Conservation (phyloP, 2,888 invertebrate genomes). For the Busseola fusca region DNA sequence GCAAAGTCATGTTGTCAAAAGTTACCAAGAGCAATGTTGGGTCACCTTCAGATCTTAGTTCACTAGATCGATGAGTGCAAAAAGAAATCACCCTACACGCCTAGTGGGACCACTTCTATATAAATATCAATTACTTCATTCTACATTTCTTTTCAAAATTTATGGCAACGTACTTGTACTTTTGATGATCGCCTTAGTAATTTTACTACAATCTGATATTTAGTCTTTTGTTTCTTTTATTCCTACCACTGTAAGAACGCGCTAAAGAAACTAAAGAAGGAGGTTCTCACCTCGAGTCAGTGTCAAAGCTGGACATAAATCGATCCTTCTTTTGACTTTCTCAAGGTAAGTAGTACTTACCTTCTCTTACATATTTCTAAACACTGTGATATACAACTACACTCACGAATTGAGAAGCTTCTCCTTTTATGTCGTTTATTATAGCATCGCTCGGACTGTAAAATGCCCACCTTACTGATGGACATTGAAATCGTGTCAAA, state of each 20-base stretch:
- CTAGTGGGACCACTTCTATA: background rate
- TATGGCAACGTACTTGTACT: background rate
- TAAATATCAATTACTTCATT: too few species aligned
- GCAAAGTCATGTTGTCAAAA: conserved; percentile 4
- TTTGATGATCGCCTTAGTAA: too few species aligned
- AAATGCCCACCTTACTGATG: background rate
- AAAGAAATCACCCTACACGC: too few species aligned
- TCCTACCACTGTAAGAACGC: too few species aligned
- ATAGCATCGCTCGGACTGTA: background rate
- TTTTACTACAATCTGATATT: background rate
- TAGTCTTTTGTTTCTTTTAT: background rate
- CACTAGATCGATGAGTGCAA: background rate
- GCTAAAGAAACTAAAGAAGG: background rate
- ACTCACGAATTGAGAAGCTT: background rate
- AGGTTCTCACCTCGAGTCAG: too few species aligned
- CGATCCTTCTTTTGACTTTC: background rate
- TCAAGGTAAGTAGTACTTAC: background rate
- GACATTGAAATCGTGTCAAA: background rate
- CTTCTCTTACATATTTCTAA: background rate
- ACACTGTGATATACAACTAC: background rate
- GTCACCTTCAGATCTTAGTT: conserved; percentile 6
- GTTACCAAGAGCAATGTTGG: conserved; percentile 22
- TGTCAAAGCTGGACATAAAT: background rate
- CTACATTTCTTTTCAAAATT: background rate
- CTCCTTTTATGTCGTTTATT: background rate